phyloP scores from a whole-genome alignment of 2,888 invertebrate genomes.

The Criorhina ranunculi region DNA sequence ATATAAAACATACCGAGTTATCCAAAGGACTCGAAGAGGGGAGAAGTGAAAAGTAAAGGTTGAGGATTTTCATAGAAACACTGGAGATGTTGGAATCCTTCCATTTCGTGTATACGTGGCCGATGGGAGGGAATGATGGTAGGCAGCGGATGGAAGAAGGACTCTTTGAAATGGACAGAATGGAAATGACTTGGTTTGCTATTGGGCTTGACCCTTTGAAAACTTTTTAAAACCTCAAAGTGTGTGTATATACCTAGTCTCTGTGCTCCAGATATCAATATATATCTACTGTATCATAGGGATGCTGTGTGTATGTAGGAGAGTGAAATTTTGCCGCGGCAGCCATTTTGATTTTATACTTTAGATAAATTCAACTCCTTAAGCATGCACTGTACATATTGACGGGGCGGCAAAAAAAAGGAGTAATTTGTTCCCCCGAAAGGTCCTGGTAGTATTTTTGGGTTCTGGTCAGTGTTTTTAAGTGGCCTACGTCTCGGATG shows the following conservation, averaged over 20 bases:
- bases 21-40: constrained; percentile 61
- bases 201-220: constrained; percentile 79
- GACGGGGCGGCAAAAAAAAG: constrained; percentile 25
- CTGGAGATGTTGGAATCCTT: constrained; percentile 77
- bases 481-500: constrained; percentile 42
- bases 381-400: constrained; percentile 58
- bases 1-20: constrained; percentile 49
- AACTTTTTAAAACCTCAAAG: constrained; percentile 79
- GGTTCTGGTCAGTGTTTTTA: constrained; percentile 39
- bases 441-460: constrained; percentile 36
- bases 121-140: neutral
- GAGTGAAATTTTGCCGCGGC: constrained; percentile 77
- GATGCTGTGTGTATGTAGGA: constrained; percentile 34
- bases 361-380: constrained; percentile 73
- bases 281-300: constrained; percentile 40
- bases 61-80: constrained; percentile 76
- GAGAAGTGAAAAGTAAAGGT: constrained; percentile 76
- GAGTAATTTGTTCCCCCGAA: constrained; percentile 51
- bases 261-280: constrained; percentile 69
- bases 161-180: constrained; percentile 74
- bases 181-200: constrained; percentile 78
- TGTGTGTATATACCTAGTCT: constrained; percentile 45
- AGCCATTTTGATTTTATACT: constrained; percentile 79
- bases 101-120: constrained; percentile 51
- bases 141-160: constrained; percentile 70